These are phyloP conservation scores for Anneissia japonica DNA, from an alignment of 35 echinoderm and acorn worm genomes.

Conservation along the genomic window DNA sequence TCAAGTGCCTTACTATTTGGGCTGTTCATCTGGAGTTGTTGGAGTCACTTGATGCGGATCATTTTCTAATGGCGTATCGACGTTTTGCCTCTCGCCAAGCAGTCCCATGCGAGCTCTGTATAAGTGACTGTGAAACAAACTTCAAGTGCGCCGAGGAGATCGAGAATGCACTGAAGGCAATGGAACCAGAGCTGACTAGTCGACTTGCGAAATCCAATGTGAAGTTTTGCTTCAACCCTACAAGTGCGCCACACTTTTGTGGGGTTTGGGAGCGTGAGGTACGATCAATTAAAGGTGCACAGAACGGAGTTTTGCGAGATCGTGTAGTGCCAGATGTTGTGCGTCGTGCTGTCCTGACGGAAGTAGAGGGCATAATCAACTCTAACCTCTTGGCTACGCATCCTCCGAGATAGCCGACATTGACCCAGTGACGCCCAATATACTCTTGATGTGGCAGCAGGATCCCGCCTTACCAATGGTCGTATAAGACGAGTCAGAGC, in stretches of 20 bases:
- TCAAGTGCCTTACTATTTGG: neutral
- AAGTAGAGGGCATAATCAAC: slow-evolving; percentile 30
- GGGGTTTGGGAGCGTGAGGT: slow-evolving; percentile 15
- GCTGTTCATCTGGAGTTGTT: neutral
- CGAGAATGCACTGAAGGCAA: neutral
- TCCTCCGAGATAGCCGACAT: slow-evolving; percentile 36
- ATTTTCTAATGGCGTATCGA: neutral
- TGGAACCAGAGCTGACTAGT: neutral
- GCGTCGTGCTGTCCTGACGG: slow-evolving; percentile 36
- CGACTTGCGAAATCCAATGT: neutral
- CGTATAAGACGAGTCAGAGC: neutral
- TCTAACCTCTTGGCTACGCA: slow-evolving; percentile 38
- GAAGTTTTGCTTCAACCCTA: slow-evolving; percentile 1
- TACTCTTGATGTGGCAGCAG: slow-evolving; percentile 29
- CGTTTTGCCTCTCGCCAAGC: neutral
- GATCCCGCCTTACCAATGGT: slow-evolving; percentile 21
- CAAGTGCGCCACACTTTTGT: slow-evolving; percentile 17
- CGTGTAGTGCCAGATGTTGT: neutral
- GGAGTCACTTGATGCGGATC: neutral
- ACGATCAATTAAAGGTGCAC: slow-evolving; percentile 16
- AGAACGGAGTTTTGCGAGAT: slow-evolving; percentile 1
- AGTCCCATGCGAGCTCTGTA: neutral
- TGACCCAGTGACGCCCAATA: slow-evolving; percentile 32
- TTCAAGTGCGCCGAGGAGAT: neutral
- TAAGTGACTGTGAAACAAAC: slow-evolving; percentile 6